Evolutionary conservation across 2,113 vertebrate species (phyloP).

Genomic region (Pogonocichla stellata): DNA sequence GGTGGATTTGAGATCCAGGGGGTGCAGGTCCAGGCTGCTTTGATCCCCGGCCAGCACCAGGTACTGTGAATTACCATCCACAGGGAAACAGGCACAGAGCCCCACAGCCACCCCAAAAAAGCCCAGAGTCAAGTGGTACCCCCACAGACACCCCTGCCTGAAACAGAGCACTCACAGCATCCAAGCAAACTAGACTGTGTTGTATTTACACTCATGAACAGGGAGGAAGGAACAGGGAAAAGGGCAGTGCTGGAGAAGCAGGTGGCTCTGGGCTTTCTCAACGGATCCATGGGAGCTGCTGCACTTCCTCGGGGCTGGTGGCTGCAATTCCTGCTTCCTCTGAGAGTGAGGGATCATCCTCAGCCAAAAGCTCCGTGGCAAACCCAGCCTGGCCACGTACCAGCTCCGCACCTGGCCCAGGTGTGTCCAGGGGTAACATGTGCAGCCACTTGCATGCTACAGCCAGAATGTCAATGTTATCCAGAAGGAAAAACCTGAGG

Average conservation of each 20-base stretch:
- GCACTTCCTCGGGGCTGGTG: not conserved
- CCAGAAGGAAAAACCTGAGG: not conserved
- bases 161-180: conserved; percentile 77
- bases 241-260: not conserved
- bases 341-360: fast-evolving
- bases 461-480: fast-evolving
- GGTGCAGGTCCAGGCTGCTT: fast-evolving
- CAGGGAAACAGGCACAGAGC: not conserved
- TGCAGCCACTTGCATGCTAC: not conserved
- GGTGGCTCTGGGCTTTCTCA: not conserved
- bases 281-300: not conserved
- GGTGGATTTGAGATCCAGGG: fast-evolving
- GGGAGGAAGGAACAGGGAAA: conserved; percentile 40
- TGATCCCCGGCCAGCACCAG: fast-evolving
- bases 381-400: not conserved
- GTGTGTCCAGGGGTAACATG: not conserved
- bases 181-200: conserved; percentile 90
- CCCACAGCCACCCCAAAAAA: not conserved
- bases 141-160: fast-evolving
- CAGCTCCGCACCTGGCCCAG: fast-evolving
- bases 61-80: too few species aligned
- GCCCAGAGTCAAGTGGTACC: not conserved
- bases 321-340: not conserved
- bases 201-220: conserved; percentile 85
- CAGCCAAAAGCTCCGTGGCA: not conserved